A percentile compares a stretch with the other conserved stretches of the same genome.
Conservation (phyloP, 2,888 invertebrate genomes). For the Oscheius onirici region DNA sequence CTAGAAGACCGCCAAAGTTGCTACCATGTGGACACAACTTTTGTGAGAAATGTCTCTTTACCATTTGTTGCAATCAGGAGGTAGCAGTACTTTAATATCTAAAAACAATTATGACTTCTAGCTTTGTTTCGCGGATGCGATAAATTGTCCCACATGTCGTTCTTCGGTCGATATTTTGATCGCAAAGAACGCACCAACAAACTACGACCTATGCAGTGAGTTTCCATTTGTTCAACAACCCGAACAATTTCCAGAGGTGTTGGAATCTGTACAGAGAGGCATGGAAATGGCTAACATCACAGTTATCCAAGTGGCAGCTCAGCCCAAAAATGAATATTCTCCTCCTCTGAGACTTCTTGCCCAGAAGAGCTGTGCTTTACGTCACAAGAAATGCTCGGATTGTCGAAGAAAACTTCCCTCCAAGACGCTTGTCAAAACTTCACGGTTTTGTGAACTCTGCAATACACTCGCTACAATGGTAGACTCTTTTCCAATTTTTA, state of each 20-base stretch:
- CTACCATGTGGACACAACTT: constrained; percentile 69
- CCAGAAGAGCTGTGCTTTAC: constrained; percentile 26
- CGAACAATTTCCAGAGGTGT: constrained; percentile 48
- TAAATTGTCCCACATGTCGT: constrained; percentile 66
- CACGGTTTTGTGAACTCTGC: constrained; percentile 54
- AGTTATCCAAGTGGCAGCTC: constrained; percentile 46
- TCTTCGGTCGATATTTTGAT: constrained; percentile 46
- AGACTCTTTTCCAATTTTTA: too few relatives aligned
- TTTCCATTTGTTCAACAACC: constrained; percentile 28
- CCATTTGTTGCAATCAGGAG: constrained; percentile 62
- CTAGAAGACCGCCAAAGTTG: constrained; percentile 56
- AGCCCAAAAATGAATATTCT: constrained; percentile 5
- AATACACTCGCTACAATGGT: constrained; percentile 48
- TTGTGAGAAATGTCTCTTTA: constrained; percentile 63
- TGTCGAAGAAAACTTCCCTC: constrained; percentile 49
- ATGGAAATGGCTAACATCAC: constrained; percentile 53
- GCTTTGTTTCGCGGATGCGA: constrained; percentile 65
- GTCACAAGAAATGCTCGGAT: constrained; percentile 43
- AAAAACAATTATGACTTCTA: constrained; percentile 40
- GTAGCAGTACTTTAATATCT: constrained; percentile 37
- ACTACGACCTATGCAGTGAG: constrained; percentile 68
- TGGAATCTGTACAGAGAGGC: constrained; percentile 46
- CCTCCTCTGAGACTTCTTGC: constrained; percentile 31
- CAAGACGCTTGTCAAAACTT: constrained; percentile 45
- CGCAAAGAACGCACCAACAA: constrained; percentile 64